Percentiles rank a stretch among this genome's conserved stretches.
Conservation (phyloP, 2,888 invertebrate species). For the Dioctria rufipes region DNA sequence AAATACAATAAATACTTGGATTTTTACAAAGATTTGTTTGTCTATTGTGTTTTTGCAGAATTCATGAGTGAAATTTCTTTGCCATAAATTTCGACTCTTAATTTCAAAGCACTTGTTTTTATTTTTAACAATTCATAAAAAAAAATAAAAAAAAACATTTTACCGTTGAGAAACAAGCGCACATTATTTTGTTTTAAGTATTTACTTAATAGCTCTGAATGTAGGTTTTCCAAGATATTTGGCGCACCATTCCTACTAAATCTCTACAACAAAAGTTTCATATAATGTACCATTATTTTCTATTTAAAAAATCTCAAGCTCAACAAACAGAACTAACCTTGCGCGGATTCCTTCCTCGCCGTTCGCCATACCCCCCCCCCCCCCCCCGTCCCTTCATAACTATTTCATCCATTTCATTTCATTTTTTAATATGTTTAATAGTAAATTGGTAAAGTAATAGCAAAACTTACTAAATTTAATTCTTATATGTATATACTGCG, state of each 20-base stretch:
- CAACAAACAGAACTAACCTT: not conserved
- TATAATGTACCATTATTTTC: slow-evolving; percentile 7
- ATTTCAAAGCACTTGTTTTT: not conserved
- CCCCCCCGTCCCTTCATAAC: no score
- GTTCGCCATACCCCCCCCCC: not conserved
- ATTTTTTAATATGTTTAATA: no score
- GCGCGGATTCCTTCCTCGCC: not conserved
- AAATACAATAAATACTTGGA: slow-evolving; percentile 28
- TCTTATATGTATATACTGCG: not conserved
- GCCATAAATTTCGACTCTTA: slow-evolving; percentile 14
- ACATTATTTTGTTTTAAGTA: slow-evolving; percentile 13
- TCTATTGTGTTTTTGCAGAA: slow-evolving; percentile 18
- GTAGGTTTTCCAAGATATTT: not conserved
- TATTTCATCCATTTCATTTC: no score
- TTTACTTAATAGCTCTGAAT: not conserved
- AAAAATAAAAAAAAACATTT: slow-evolving; percentile 16
- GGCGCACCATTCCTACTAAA: not conserved
- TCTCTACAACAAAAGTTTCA: not conserved
- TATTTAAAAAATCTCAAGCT: slow-evolving; percentile 24
- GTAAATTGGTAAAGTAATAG: not conserved
- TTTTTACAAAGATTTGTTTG: slow-evolving; percentile 24
- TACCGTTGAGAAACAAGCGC: slow-evolving; percentile 12
- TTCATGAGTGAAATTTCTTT: slow-evolving; percentile 11
- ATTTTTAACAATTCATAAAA: slow-evolving; percentile 14
- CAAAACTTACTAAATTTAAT: not conserved